These are phyloP conservation scores for Epinephelus malabaricus DNA, from an alignment of 2,797 vertebrate species.

Conservation along the genomic window DNA sequence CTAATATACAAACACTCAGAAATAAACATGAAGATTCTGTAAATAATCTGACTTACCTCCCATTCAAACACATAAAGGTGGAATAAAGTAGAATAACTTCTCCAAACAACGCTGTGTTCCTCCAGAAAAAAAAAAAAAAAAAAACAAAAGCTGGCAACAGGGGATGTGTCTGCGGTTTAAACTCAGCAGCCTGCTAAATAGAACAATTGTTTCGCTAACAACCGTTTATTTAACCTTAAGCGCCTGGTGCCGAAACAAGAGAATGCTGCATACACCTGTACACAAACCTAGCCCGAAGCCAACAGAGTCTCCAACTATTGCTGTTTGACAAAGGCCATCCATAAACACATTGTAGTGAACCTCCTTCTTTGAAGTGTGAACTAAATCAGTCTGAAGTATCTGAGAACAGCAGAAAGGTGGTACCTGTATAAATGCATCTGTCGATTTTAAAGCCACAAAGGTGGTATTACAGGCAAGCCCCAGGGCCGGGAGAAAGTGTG, in stretches of 20 bases:
- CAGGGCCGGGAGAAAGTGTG: slow-evolving; percentile 28
- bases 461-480: slow-evolving; percentile 43
- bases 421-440: slow-evolving; percentile 69
- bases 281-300: slow-evolving; percentile 58
- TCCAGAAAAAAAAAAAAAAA: slow-evolving; percentile 20
- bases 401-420: slow-evolving; percentile 61
- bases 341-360: slow-evolving; percentile 60
- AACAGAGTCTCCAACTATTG: slow-evolving; percentile 48
- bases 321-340: slow-evolving; percentile 63
- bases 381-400: slow-evolving; percentile 72
- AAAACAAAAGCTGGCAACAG: slow-evolving; percentile 16
- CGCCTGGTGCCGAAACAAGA: slow-evolving; percentile 46
- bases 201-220: slow-evolving; percentile 59
- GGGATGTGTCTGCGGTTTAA: slow-evolving; percentile 38
- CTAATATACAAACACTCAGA: slow-evolving; percentile 60
- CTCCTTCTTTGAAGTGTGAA: slow-evolving; percentile 63
- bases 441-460: slow-evolving; percentile 59
- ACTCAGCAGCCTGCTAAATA: slow-evolving; percentile 46
- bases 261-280: slow-evolving; percentile 41
- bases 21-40: slow-evolving; percentile 63
- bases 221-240: slow-evolving; percentile 69
- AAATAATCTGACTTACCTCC: slow-evolving; percentile 53
- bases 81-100: slow-evolving; percentile 30
- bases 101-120: slow-evolving; percentile 24
- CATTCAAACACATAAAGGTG: slow-evolving; percentile 41